A percentile compares a stretch with the other conserved stretches of the same genome.
These are phyloP conservation scores for Brachionus angularis DNA, from an alignment of 1,140 invertebrate genomes.

Conservation along the genomic window DNA sequence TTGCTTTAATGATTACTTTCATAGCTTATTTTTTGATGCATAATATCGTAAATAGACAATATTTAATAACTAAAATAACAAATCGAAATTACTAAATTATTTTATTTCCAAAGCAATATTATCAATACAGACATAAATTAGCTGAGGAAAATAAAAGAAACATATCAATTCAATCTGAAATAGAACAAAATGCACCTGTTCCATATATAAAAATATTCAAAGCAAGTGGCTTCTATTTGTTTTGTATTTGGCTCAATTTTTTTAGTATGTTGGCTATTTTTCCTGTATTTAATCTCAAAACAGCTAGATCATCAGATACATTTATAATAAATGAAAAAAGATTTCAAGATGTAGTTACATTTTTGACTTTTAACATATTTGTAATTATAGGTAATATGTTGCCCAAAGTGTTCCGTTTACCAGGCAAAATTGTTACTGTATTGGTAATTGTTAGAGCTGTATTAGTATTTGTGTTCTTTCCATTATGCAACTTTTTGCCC, in stretches of 20 bases:
- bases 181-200: neutral
- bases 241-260: slow-evolving; percentile 43
- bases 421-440: slow-evolving; percentile 38
- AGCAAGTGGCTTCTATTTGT: slow-evolving; percentile 2
- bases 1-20: slow-evolving; percentile 2
- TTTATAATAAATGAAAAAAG: slow-evolving; percentile 12
- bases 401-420: slow-evolving; percentile 29
- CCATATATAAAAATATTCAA: slow-evolving; percentile 20
- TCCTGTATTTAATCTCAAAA: slow-evolving; percentile 28
- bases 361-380: slow-evolving; percentile 33
- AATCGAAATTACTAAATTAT: too few relatives aligned
- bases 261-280: slow-evolving; percentile 18
- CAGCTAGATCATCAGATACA: neutral
- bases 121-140: slow-evolving; percentile 23
- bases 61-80: too few relatives aligned
- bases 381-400: slow-evolving; percentile 35
- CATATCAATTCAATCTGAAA: neutral
- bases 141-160: slow-evolving; percentile 14
- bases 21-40: too few relatives aligned
- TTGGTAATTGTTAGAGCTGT: slow-evolving; percentile 32
- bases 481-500: slow-evolving; percentile 8
- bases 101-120: slow-evolving; percentile 13
- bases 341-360: slow-evolving; percentile 11
- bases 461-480: slow-evolving; percentile 26
- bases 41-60: too few relatives aligned